Base-by-base conservation (phyloP, 2,113 vertebrate species). In the Nibea coibor region DNA sequence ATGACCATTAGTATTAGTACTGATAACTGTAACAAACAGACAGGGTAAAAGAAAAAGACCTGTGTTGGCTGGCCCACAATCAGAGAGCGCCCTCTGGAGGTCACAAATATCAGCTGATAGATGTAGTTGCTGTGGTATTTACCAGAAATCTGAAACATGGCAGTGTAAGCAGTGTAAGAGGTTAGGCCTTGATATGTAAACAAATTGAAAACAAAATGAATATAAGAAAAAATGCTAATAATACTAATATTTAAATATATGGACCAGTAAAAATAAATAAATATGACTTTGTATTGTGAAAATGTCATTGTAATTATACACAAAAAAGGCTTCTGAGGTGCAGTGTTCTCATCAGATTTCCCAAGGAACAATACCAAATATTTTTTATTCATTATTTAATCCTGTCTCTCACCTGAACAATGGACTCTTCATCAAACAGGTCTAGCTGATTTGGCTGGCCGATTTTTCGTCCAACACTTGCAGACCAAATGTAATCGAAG, bases 41-140 rank as follows among this genome's bases (percentile, higher is more conserved):
- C n/a, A 39, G 0, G 2, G 3, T 22, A 3, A 1, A 61, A 69
- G 9, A 2, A 50, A 14, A 10, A 20, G 42, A 88, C 88, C 58
- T 64, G 31, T 2, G 0, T 0, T 16, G 86, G 79, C 61, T 72
- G 75, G 20, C 90, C 81, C 0, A 7, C 62, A 0, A 24, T 47
- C 45, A 91, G n/a, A 56, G 14, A 63, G n/a, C 88, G 81, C 11
- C 88, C 90, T 26, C 9, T 78, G 42, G 69, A 86, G 69, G 90
- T 92, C 64, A 54, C 65, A 75, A 92, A 86, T 1, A 61, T 47
- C 26, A 93, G 1, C 54, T 87, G 72, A 64, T 80, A 80, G 74
- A 93, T 72, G 58, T 76, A 91, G 70, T 59, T 47, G 9, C 0
- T 7, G 61, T 78, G 22, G 57, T 64, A 82, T 78, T 91, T 93